Percentiles rank a stretch among this genome's conserved stretches.
phyloP scores from a whole-genome alignment of 2,113 vertebrate genomes.

The Blennius ocellaris region DNA sequence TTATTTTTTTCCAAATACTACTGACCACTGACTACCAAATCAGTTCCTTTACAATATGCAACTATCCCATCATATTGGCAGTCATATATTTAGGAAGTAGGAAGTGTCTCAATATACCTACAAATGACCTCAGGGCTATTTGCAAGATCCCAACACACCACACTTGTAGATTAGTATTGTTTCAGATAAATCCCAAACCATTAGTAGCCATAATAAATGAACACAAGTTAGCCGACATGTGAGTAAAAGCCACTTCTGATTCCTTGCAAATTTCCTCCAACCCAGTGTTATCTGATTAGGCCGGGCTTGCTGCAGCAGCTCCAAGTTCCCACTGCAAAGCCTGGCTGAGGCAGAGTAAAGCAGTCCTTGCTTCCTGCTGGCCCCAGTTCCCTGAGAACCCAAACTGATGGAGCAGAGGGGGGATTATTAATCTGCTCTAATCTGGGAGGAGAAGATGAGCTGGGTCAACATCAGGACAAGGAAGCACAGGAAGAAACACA shows the following conservation, averaged over 20 bases:
- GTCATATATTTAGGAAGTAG: too few species aligned
- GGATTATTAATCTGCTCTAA: slow-evolving; percentile 78
- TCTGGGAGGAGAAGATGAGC: slow-evolving; percentile 61
- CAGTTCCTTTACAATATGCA: background rate
- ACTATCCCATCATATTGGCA: background rate
- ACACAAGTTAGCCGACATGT: slow-evolving; percentile 32
- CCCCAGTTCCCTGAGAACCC: slow-evolving; percentile 35
- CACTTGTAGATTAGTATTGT: slow-evolving; percentile 56
- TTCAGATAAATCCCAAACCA: slow-evolving; percentile 29
- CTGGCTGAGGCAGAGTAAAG: slow-evolving; percentile 24
- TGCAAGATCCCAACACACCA: slow-evolving; percentile 21
- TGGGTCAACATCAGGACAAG: slow-evolving; percentile 58
- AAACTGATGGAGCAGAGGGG: slow-evolving; percentile 56
- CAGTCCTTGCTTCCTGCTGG: slow-evolving; percentile 41
- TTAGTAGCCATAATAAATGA: slow-evolving; percentile 29
- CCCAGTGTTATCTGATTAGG: slow-evolving; percentile 21
- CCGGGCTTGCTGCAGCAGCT: slow-evolving; percentile 20
- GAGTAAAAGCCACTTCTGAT: slow-evolving; percentile 40
- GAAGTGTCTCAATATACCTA: too few species aligned
- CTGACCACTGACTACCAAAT: background rate
- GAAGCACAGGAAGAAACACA: slow-evolving; percentile 11
- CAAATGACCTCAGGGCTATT: too few species aligned
- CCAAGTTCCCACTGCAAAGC: slow-evolving; percentile 29
- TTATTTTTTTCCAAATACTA: slow-evolving; percentile 26
- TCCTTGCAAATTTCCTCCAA: slow-evolving; percentile 41